Evolutionary conservation across 2,113 vertebrate species (phyloP).

Genomic region (Felis catus): F.catus_Fca126_mat1.0 CM031413.1:44103001-44103500

Average conservation of each 20-base stretch:
- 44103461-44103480: constrained; percentile 44
- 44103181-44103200: neutral
- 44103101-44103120: neutral
- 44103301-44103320: constrained; percentile 66
- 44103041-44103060: neutral
- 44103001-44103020: neutral
- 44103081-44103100: neutral
- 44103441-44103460: constrained; percentile 48
- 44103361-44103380: constrained; percentile 75
- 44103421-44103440: constrained; percentile 58
- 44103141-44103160: neutral
- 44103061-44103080: neutral
- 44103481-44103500: constrained; percentile 48
- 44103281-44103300: constrained; percentile 71
- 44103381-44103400: constrained; percentile 57
- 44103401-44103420: constrained; percentile 66
- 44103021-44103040: neutral
- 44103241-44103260: neutral
- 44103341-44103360: constrained; percentile 80
- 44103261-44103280: neutral
- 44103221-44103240: neutral
- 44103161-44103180: neutral
- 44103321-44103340: constrained; percentile 66
- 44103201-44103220: neutral
- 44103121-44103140: neutral